Base-by-base conservation (phyloP, 2,888 invertebrate species). In the Onthophagus sagittarius region DNA sequence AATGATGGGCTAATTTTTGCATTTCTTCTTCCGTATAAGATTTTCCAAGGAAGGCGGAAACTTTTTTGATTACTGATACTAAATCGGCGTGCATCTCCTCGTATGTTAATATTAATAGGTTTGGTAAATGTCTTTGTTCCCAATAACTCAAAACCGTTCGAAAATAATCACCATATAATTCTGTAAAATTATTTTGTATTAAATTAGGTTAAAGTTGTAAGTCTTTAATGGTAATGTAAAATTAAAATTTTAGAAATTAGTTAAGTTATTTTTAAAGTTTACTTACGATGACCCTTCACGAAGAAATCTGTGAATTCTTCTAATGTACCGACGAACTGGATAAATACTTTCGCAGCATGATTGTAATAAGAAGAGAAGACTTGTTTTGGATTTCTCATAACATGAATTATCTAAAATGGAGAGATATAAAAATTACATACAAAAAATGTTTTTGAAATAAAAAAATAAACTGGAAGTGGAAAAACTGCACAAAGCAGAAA, bases 321-420 rank as follows among this genome's bases (percentile, higher is more conserved):
- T 74, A 92, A 88, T 5, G 84, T 86, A 0, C 89, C 88, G 13
- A 84, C 89, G 87, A 0, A 89, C 85, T 69, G 88, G 86, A 63
- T 86, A 62, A 90, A 83, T 79, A 91, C 86, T 76, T 88, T 89
- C 79, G 90, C 89, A 0, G 23, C 23, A 73, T 93, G 88, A 80
- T 92, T 90, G 80, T 88, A 93, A 79, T 90, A 92, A 0, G 93
- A 93, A 0, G 93, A 89, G 1, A 89, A 88, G 0, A 91, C 90
- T 80, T 94, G 94, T 78, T 93, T 90, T 0, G 93, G 90, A 81
- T 94, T 92, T 78, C 94, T 87, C 0, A 90, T 88, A 0, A 93
- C 90, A 80, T 93, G 93, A 15, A 94, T 87, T 2, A 93, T 90
- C 90, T 85, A 83, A 84, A 77, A 84, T 6, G 1, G 62, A 62